Conservation (phyloP, 2,113 vertebrate species). For the Eurypyga helias region DNA sequence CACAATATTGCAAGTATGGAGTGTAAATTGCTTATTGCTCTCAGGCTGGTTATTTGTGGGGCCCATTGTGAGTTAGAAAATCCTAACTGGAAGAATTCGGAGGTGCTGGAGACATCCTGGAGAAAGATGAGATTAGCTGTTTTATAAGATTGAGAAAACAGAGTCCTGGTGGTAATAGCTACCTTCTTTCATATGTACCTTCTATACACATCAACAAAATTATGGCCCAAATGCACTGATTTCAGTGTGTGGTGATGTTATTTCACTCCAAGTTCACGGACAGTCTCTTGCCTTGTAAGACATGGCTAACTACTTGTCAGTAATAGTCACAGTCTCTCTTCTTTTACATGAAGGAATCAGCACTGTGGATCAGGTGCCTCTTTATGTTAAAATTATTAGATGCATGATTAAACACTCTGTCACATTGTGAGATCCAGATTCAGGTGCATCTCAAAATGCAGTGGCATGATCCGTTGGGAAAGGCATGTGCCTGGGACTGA, state of each 20-base stretch:
- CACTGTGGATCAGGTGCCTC: background rate
- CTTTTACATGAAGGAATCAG: background rate
- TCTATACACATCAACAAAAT: background rate
- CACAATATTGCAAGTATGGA: background rate
- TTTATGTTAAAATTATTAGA: background rate
- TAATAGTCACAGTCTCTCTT: background rate
- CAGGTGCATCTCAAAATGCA: background rate
- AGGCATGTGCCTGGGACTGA: fast-evolving
- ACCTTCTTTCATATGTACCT: background rate
- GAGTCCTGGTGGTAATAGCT: background rate
- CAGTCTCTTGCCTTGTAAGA: background rate
- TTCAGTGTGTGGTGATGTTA: background rate
- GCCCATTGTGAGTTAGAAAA: background rate
- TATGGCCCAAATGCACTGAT: background rate
- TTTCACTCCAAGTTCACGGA: background rate
- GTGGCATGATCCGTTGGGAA: background rate
- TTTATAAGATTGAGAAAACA: background rate
- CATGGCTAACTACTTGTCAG: background rate
- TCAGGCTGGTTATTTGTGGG: background rate
- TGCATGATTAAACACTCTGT: background rate
- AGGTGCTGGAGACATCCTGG: background rate
- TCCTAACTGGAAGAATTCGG: background rate
- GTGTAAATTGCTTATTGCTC: background rate
- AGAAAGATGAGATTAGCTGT: background rate
- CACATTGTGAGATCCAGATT: fast-evolving